phyloP scores from a whole-genome alignment of 2,797 vertebrate species.

The Muscicapa striata region DNA sequence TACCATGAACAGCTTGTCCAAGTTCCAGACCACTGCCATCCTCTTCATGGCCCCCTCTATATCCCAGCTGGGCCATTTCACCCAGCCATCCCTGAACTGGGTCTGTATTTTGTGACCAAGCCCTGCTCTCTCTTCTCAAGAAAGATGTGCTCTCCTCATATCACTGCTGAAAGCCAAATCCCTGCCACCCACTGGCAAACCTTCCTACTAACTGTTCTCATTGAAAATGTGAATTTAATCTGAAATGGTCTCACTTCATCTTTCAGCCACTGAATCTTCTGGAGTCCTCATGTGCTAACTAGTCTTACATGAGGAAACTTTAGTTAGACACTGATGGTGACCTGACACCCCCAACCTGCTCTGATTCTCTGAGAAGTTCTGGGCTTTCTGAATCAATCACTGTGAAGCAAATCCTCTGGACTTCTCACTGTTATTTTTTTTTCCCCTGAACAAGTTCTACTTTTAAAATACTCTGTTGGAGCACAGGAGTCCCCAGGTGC shows the following conservation, averaged over 20 bases:
- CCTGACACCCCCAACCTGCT: neutral
- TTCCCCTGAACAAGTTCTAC: neutral
- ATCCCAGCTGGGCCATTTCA: neutral
- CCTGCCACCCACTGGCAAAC: neutral
- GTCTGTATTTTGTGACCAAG: accelerated
- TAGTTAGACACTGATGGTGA: accelerated
- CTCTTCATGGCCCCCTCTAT: neutral
- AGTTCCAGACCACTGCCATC: neutral
- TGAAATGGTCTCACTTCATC: neutral
- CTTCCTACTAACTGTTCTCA: neutral
- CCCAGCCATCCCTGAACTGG: neutral
- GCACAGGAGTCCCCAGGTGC: neutral
- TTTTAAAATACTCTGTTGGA: neutral
- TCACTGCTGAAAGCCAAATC: neutral
- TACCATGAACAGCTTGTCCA: neutral
- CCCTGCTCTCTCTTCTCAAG: neutral
- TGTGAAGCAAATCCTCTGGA: neutral
- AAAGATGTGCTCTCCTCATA: neutral
- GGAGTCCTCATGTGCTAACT: accelerated
- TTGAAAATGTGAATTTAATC: neutral
- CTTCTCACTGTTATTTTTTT: neutral
- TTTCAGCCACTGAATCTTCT: neutral
- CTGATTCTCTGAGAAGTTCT: neutral
- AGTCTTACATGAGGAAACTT: neutral
- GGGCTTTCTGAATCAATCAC: neutral